Conservation (phyloP, 2,888 invertebrate species). For the Andrena haemorrhoa region DNA sequence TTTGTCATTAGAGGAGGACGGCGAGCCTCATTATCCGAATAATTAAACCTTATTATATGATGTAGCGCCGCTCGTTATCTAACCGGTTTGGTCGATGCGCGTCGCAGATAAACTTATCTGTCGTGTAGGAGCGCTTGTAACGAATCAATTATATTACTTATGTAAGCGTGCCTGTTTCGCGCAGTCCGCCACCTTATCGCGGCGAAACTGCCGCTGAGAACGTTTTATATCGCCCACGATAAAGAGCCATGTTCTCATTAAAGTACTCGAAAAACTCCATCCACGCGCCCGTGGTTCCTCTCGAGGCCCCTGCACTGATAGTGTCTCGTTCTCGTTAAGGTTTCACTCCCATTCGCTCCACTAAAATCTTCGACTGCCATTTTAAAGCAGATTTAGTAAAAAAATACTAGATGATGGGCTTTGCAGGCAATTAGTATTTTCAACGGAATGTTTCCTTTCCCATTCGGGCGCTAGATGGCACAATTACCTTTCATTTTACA, state of each 20-base stretch:
- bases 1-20: conserved; percentile 66
- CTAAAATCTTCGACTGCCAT: not conserved
- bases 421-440: conserved; percentile 5
- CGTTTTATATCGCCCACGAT: conserved; percentile 53
- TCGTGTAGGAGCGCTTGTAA: conserved; percentile 72
- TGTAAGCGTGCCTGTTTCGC: conserved; percentile 62
- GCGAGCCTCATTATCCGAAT: conserved; percentile 69
- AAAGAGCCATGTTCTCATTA: conserved; percentile 36
- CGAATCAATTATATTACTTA: conserved; percentile 72
- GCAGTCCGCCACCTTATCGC: conserved; percentile 63
- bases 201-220: conserved; percentile 51
- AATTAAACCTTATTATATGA: conserved; percentile 75
- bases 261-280: conserved; percentile 31
- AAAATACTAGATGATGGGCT: not conserved
- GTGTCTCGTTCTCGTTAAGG: not conserved
- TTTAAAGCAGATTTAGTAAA: not conserved
- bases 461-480: too few species aligned
- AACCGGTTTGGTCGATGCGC: conserved; percentile 73
- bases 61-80: conserved; percentile 71
- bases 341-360: not conserved
- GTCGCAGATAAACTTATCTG: conserved; percentile 72
- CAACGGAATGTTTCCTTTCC: too few species aligned
- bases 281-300: conserved; percentile 3
- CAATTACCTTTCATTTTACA: too few species aligned
- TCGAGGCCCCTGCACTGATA: not conserved